These are phyloP conservation scores for Lochmaea crataegi DNA, from an alignment of 2,888 invertebrate genomes.

Conservation along the genomic window DNA sequence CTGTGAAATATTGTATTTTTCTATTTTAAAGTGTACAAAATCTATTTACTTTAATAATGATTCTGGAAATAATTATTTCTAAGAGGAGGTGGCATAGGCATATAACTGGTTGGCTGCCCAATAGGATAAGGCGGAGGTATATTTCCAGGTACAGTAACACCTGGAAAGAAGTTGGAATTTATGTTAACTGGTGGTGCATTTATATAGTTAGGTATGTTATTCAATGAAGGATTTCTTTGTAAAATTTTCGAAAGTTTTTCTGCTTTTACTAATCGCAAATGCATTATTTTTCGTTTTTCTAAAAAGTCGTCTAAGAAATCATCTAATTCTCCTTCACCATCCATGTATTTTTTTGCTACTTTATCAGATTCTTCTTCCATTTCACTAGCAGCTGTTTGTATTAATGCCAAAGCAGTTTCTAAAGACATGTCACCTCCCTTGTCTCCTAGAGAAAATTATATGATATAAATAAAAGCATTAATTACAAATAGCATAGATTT, in stretches of 20 bases:
- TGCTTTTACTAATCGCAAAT: slow-evolving; percentile 87
- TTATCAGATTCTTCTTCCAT: slow-evolving; percentile 93
- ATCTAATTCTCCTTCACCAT: slow-evolving; percentile 79
- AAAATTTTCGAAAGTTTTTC: slow-evolving; percentile 90
- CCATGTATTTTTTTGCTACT: slow-evolving; percentile 82
- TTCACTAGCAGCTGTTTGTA: slow-evolving; percentile 92
- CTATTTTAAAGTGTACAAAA: neutral
- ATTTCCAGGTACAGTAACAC: slow-evolving; percentile 40
- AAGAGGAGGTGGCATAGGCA: slow-evolving; percentile 74
- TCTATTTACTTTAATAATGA: slow-evolving; percentile 51
- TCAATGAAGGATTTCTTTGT: slow-evolving; percentile 58
- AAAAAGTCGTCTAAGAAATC: slow-evolving; percentile 89
- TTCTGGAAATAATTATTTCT: slow-evolving; percentile 59
- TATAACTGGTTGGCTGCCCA: slow-evolving; percentile 59
- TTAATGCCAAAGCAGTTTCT: slow-evolving; percentile 87
- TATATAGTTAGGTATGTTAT: slow-evolving; percentile 59
- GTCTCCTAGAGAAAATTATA: slow-evolving; percentile 70
- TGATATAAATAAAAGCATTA: neutral
- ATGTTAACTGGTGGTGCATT: slow-evolving; percentile 62
- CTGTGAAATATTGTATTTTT: slow-evolving; percentile 3
- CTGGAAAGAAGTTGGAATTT: slow-evolving; percentile 66
- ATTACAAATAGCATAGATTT: neutral
- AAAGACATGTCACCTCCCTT: slow-evolving; percentile 82
- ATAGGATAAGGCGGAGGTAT: slow-evolving; percentile 58
- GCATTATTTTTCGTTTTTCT: slow-evolving; percentile 79